Percentiles rank a stretch among this genome's conserved stretches.
Evolutionary conservation across 2,888 invertebrate genomes (phyloP).

Genomic region (Prionchulus punctatus): DNA sequence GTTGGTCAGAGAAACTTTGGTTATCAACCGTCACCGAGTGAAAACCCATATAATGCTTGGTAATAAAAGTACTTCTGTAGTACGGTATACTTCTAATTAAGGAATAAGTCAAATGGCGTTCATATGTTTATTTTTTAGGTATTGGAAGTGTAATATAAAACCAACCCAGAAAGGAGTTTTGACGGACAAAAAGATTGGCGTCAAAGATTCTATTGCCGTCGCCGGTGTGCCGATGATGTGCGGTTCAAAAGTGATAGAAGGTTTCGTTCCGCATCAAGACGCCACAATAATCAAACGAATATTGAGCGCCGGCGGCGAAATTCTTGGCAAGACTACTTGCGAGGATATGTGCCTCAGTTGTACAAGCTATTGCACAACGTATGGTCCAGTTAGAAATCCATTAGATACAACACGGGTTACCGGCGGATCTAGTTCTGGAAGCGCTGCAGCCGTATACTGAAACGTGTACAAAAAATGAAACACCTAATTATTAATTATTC

Average conservation of each 20-base stretch:
- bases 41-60: no score
- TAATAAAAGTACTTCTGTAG: no score
- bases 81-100: no score
- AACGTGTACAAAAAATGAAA: neutral
- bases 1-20: no score
- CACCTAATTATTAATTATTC: neutral
- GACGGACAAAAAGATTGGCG: constrained; percentile 25
- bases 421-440: constrained; percentile 30
- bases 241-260: constrained; percentile 23
- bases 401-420: constrained; percentile 16
- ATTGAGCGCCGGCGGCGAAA: constrained; percentile 20
- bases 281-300: constrained; percentile 28
- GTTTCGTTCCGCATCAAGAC: constrained; percentile 28
- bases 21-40: no score
- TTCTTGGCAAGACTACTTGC: constrained; percentile 27
- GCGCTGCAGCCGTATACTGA: constrained; percentile 16
- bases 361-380: constrained; percentile 21
- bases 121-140: constrained; percentile 10
- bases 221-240: constrained; percentile 31
- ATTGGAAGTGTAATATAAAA: constrained; percentile 8
- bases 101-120: no score
- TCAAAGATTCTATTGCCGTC: constrained; percentile 29
- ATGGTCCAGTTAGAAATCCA: constrained; percentile 26
- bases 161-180: constrained; percentile 14
- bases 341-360: constrained; percentile 27